Evolutionary conservation across 2,797 vertebrate species (phyloP).

Genomic region (Eupleurogrammus muticus): DNA sequence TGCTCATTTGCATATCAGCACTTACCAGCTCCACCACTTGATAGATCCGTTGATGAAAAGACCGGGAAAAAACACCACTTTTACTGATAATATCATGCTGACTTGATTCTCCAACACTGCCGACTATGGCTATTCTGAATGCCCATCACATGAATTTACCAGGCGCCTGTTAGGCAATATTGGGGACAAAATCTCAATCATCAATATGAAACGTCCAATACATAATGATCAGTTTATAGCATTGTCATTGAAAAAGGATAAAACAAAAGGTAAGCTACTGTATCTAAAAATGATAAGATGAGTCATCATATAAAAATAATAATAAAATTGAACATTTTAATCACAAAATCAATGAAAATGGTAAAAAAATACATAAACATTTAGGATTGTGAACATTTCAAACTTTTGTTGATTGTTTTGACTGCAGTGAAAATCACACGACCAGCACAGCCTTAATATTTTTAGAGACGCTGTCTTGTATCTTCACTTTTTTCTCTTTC

Average conservation of each 20-base stretch:
- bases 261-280: too few species aligned
- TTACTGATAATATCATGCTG: neutral
- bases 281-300: neutral
- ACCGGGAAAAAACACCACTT: neutral
- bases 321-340: neutral
- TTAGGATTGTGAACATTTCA: neutral
- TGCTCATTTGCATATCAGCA: neutral
- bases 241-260: neutral
- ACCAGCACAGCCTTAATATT: neutral
- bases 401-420: neutral
- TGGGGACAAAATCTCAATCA: neutral
- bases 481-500: neutral
- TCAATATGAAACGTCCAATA: neutral
- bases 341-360: neutral
- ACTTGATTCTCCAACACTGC: neutral
- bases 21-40: neutral
- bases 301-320: neutral
- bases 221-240: constrained; percentile 1
- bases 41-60: neutral
- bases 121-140: neutral
- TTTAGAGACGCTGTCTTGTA: neutral
- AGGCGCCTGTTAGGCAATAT: neutral
- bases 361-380: neutral
- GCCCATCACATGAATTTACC: too few species aligned
- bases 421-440: neutral